Evolutionary conservation across 2,888 invertebrate genomes (phyloP), one percentile per base, ranked within the genome.

Genomic region (Parthenolecanium corni): DNA sequence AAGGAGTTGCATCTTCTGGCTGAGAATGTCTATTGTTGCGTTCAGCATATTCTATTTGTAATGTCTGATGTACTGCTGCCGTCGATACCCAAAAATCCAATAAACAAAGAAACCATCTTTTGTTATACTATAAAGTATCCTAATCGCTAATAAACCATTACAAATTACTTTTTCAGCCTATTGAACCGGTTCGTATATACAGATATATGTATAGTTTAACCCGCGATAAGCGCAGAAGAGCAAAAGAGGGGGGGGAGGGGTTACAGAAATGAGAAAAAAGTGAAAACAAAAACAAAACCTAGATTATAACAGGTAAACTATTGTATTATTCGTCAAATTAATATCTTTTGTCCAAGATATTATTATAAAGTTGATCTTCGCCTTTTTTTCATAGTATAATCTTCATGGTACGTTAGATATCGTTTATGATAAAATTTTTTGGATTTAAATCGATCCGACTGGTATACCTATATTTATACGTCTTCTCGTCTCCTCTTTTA

Each of bases 81-180:
- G 61, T 61, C 61, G 61, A 61, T 61, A 61, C 61, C 61, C 61
- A 61, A 61, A 61, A 61, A 61, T 61, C 61, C 61, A 61, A 61
- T 61, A 61, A 61, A 61, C 61, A 61, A 61, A 49, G 61, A 61
- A 51, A 47, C 18, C 38, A 61, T 61, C 61, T 61, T 51, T 61
- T 61, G 61, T 61, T 61, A 61, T 61, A 49, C 36, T 61, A 61
- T 61, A 51, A 61, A 61, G 61, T 61, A 61, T 61, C 61, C 53
- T 63, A 63, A 63, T 63, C 63, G 63, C 63, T 63, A 63, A 63
- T 63, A 63, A 63, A 63, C 63, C 63, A 63, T 63, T 63, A 63
- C 63, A 63, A 63, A 63, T 63, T 63, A 63, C 63, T 63, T 63
- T 31, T 54, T 54, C 63, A 53, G 53, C 53, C 61, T 61, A 61